A percentile compares a stretch with the other conserved stretches of the same genome.
These are phyloP conservation scores for Entomyzon cyanotis DNA, from an alignment of 2,113 vertebrate genomes.

Conservation along the genomic window DNA sequence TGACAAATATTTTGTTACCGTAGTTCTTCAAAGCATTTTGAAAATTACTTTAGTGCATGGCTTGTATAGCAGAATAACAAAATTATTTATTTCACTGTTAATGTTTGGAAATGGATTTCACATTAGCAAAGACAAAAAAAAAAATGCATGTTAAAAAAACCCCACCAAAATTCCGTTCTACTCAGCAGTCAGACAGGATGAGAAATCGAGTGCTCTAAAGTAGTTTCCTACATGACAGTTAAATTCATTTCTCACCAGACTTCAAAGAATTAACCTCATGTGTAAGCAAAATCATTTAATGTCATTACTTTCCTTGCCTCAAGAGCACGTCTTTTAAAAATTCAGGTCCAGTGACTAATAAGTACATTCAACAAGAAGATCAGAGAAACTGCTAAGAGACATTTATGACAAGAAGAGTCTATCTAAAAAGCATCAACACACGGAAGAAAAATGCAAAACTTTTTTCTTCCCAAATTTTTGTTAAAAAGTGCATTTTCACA, in stretches of 20 bases:
- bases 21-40: neutral
- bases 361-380: neutral
- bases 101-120: neutral
- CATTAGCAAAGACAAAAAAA: neutral
- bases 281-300: neutral
- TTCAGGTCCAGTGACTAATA: neutral
- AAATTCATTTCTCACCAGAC: neutral
- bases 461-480: neutral
- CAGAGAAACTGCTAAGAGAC: neutral
- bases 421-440: neutral
- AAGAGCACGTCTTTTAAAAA: neutral
- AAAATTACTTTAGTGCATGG: neutral
- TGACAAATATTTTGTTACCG: neutral
- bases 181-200: neutral
- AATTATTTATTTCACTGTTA: neutral
- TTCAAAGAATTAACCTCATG: neutral
- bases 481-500: neutral
- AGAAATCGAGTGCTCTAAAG: neutral
- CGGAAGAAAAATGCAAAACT: fast-evolving
- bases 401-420: neutral
- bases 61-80: neutral
- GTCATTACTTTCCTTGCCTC: neutral
- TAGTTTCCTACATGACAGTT: neutral
- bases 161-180: neutral
- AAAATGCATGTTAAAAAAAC: neutral